Base-by-base conservation (phyloP, 2,113 vertebrate species). In the Plecotus auritus region DNA sequence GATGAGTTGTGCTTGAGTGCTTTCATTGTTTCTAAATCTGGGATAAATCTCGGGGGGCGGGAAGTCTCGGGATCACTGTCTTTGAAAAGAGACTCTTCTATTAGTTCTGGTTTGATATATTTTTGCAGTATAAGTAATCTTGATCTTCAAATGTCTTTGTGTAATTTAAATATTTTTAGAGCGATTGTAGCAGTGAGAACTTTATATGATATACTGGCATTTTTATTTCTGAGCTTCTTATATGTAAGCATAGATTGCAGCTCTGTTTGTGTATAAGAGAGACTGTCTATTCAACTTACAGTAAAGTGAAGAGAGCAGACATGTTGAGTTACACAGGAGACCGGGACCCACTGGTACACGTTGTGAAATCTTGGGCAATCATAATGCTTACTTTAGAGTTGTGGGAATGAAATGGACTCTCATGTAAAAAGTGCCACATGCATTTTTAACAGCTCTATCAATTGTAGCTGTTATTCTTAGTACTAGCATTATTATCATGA, bases 1-100 rank as follows among this genome's bases (percentile, higher is more conserved):
- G 11, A 76, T 28, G 86, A 80, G 28, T 28, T 85, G 66, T 61
- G 45, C 67, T 37, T 56, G 11, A 0, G 8, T 20, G 26, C 26
- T 76, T 18, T 45, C 73, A 18, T 26, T 69, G 2, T 72, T 74
- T 92, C 32, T 89, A 82, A 95, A 84, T 82, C 67, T 59, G 32
- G 66, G 37, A 42, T 89, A 85, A 93, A 94, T 5, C 13, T 23
- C 0, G 69, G 35, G 35, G 69, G 35, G 26, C 64, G 26, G 9
- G 28, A 61, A 35, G 4, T 70, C 26, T 78, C 66, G 83, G 37
- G 49, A n/a, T 32, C 40, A 67, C 22, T 4, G 3, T 76, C 45
- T 80, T 51, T 37, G 30, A 56, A 85, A 88, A 70, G 40, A 47
- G 14, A 56, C 45, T 82, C 11, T 66, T 73, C 30, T 51, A 30